A percentile compares a stretch with the other conserved stretches of the same genome.
phyloP scores from a whole-genome alignment of 1,140 invertebrate species.

The Bombus confusus region DNA sequence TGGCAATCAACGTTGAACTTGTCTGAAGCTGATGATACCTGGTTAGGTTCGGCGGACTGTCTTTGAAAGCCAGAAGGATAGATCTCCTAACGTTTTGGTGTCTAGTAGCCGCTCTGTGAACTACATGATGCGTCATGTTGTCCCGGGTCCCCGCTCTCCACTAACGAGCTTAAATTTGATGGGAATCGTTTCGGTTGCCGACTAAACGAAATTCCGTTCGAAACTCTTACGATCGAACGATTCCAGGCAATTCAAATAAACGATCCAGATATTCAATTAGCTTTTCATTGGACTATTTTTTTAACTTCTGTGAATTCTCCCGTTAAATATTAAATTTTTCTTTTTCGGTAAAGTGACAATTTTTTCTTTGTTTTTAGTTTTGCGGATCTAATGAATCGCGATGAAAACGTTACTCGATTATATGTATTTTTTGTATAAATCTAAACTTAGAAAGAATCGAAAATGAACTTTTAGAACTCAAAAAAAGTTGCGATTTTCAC shows the following conservation, averaged over 20 bases:
- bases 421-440: background rate
- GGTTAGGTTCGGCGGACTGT: conserved; percentile 40
- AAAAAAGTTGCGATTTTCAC: background rate
- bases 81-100: conserved; percentile 44
- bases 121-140: conserved; percentile 50
- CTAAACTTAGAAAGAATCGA: background rate
- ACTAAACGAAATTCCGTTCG: background rate
- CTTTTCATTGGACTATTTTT: background rate
- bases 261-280: background rate
- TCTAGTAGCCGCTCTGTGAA: conserved; percentile 62
- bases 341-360: background rate
- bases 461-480: background rate
- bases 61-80: conserved; percentile 59
- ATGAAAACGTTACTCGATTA: background rate
- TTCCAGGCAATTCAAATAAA: conserved; percentile 6
- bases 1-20: conserved; percentile 54
- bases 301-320: background rate
- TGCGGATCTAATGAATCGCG: background rate
- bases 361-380: background rate
- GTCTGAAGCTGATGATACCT: conserved; percentile 60
- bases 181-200: conserved; percentile 15
- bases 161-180: conserved; percentile 64
- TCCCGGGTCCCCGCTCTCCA: conserved; percentile 21
- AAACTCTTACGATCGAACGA: background rate
- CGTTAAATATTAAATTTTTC: too few species aligned